These are phyloP conservation scores for Sebastes goodei DNA, from an alignment of 2,797 vertebrate genomes.

Conservation along the genomic window DNA sequence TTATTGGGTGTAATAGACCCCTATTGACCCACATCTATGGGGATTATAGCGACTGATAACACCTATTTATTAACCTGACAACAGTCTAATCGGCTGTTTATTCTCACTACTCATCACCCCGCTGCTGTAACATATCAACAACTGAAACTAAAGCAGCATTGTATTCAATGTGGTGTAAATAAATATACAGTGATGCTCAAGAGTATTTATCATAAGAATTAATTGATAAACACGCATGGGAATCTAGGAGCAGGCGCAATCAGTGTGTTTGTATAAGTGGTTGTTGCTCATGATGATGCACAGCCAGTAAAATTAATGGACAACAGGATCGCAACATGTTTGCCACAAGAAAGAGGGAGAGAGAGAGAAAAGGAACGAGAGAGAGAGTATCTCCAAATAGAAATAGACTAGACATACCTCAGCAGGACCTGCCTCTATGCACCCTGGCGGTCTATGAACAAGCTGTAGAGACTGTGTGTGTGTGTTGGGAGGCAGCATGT, in stretches of 20 bases:
- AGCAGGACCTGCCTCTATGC: constrained; percentile 14
- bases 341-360: background rate
- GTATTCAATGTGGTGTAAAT: background rate
- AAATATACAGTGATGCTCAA: background rate
- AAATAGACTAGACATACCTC: constrained; percentile 86
- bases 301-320: constrained; percentile 6
- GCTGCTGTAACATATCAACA: background rate
- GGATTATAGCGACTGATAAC: too few species aligned
- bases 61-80: too few species aligned
- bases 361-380: background rate
- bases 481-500: constrained; percentile 4
- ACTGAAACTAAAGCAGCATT: background rate
- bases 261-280: constrained; percentile 22
- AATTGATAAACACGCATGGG: constrained; percentile 7
- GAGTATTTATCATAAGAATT: constrained; percentile 11
- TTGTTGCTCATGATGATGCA: constrained; percentile 5
- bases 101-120: background rate
- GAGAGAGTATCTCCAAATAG: constrained; percentile 72
- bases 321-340: constrained; percentile 10
- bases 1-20: too few species aligned
- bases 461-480: constrained; percentile 11
- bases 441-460: constrained; percentile 20
- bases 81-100: background rate
- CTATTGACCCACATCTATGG: too few species aligned
- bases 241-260: constrained; percentile 6